Conservation (phyloP, 2,888 invertebrate species). For the Yponomeuta malinellus region DNA sequence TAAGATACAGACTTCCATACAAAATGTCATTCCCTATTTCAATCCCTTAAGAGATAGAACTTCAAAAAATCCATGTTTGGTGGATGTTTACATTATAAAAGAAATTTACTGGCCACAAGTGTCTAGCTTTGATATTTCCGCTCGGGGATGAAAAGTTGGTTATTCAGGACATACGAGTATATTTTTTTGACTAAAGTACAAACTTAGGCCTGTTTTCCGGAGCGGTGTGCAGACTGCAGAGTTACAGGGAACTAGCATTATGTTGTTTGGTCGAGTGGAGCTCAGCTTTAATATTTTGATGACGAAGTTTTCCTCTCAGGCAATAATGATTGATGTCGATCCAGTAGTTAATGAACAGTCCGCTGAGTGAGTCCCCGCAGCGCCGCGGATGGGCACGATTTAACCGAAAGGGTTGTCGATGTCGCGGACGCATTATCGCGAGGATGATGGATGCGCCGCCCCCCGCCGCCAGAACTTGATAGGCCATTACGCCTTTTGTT, state of each 20-base stretch:
- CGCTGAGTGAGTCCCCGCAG: not conserved
- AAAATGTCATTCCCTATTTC: too few species aligned
- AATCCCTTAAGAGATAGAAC: too few species aligned
- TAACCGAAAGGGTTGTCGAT: constrained; percentile 51
- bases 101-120: too few species aligned
- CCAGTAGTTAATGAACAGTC: not conserved
- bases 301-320: not conserved
- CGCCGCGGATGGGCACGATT: not conserved
- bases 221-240: too few species aligned
- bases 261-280: not conserved
- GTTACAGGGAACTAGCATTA: not conserved
- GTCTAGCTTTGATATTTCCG: too few species aligned
- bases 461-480: constrained; percentile 34
- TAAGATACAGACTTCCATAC: too few species aligned
- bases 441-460: constrained; percentile 58
- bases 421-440: constrained; percentile 48
- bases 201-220: too few species aligned
- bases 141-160: too few species aligned
- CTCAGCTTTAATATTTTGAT: not conserved
- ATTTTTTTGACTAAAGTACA: too few species aligned
- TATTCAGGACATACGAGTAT: too few species aligned
- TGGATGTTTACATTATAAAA: too few species aligned
- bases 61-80: too few species aligned
- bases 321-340: not conserved
- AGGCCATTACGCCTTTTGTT: constrained; percentile 40